Evolutionary conservation across 2,113 vertebrate species (phyloP), one percentile per base, ranked within the genome.

Genomic region (Lepus timidus): DNA sequence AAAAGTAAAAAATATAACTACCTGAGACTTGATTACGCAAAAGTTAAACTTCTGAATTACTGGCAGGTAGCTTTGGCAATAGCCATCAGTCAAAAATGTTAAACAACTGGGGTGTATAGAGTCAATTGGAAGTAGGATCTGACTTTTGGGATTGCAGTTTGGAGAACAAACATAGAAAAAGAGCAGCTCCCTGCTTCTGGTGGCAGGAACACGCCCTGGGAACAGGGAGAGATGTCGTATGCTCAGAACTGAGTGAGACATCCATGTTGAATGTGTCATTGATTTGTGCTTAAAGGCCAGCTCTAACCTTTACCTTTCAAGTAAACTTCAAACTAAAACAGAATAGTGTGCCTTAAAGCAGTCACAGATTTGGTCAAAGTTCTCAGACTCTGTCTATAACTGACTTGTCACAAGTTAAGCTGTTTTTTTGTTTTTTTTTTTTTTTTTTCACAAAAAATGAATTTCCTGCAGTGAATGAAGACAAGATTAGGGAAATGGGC

Each of bases 21-120:
- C 12, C 68, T 91, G 9, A 61, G 23, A 33, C 17, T 20, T 52
- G 51, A 27, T 55, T 70, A 75, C 23, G 6, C 11, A 93, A 83
- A 67, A 82, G 27, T 73, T 84, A 73, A 74, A 85, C 93, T 65
- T 23, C 71, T n/a, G 3, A 78, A 64, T 83, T 93, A 82, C 17
- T 86, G 65, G 64, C 64, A 58, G 55, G 23, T 29, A 87, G 27
- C 17, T 82, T 86, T 86, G 87, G 11, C 70, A 93, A 65, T 31
- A 79, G 31, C 29, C 85, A 68, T 55, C 67, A 36, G 61, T 36
- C 17, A 36, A 64, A 64, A 78, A 22, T 52, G 1, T 39, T 55
- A 22, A 70, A 44, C 27, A 44, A 58, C 27, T 58, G 51, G 44
- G 4, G 25, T 88, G 29, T 74, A 33, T 71, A 90, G 27, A 88